Evolutionary conservation across 2,113 vertebrate genomes (phyloP), one percentile per base, ranked within the genome.

Genomic region (Danionella cerebrum): DNA sequence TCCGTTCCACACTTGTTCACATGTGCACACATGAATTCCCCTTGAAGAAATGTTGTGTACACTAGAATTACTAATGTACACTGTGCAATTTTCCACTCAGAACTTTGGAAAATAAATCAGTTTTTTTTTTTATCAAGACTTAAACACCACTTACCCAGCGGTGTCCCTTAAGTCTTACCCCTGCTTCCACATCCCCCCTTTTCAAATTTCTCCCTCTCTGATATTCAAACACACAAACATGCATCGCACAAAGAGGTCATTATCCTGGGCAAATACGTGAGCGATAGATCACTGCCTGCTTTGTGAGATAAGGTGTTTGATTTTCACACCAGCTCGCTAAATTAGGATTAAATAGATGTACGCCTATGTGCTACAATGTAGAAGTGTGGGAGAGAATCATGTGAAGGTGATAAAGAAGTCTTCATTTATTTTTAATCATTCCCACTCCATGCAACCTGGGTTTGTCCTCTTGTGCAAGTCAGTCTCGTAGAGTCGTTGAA

Each of bases 231-330:
- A 33, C 69, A 18, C 67, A 52, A 35, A 68, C 69, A 69, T 29
- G 48, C 69, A 59, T 60, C 48, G 45, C 52, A 69, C 69, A 66
- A 33, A 52, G 51, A 76, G 75, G 65, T 48, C 54, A 68, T 87
- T 84, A 73, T 77, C 79, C 73, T 76, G 83, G 74, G 86, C 84
- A 90, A 86, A 88, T 84, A 89, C 74, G 74, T 76, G 83, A 87
- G 79, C 85, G 86, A 89, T 89, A 82, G 82, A 87, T 86, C 79
- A 84, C 73, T 81, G 66, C 75, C 55, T 29, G 75, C 79, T 77
- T 83, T 87, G 84, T 84, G 80, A 82, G 82, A 85, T 85, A 85
- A 85, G 81, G 80, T 88, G 83, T 88, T 88, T 89, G 80, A 87
- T 78, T 88, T 90, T 87, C 86, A 86, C 87, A 89, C 86, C 84